A percentile compares a stretch with the other conserved stretches of the same genome.
phyloP scores from a whole-genome alignment of 2,888 invertebrate species.

The Agonum fuliginosum region DNA sequence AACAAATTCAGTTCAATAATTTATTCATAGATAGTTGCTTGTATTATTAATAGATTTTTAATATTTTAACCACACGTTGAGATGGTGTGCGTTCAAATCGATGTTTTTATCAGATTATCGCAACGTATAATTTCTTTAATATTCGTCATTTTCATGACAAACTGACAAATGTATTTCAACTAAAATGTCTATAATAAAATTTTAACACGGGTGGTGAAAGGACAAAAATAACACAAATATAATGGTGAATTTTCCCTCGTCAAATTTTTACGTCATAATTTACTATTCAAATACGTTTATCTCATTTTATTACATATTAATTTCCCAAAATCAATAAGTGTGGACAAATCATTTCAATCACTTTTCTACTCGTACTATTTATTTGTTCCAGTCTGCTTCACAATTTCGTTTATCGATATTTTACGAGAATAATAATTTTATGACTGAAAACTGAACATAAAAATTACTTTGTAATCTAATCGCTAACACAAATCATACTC shows the following conservation, averaged over 20 bases:
- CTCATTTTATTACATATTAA: conserved; percentile 35
- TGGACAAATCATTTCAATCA: conserved; percentile 17
- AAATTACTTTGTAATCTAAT: conserved; percentile 15
- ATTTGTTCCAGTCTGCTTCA: neutral
- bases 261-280: conserved; percentile 22
- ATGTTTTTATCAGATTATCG: conserved; percentile 19
- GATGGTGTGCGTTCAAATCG: conserved; percentile 2
- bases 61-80: neutral
- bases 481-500: too few relatives aligned
- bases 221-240: conserved; percentile 1
- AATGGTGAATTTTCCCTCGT: neutral
- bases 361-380: neutral
- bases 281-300: conserved; percentile 25
- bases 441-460: neutral
- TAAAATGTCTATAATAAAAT: conserved; percentile 11
- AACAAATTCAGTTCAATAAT: conserved; percentile 17
- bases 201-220: neutral
- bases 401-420: conserved; percentile 3
- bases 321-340: conserved; percentile 20
- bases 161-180: conserved; percentile 9
- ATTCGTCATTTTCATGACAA: neutral
- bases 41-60: conserved; percentile 13
- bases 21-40: neutral
- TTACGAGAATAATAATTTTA: neutral
- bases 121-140: conserved; percentile 24